These are phyloP conservation scores for Mastigias papua DNA, from an alignment of 30 jellyfish, hydroid and myxozoan genomes.

Conservation along the genomic window DNA sequence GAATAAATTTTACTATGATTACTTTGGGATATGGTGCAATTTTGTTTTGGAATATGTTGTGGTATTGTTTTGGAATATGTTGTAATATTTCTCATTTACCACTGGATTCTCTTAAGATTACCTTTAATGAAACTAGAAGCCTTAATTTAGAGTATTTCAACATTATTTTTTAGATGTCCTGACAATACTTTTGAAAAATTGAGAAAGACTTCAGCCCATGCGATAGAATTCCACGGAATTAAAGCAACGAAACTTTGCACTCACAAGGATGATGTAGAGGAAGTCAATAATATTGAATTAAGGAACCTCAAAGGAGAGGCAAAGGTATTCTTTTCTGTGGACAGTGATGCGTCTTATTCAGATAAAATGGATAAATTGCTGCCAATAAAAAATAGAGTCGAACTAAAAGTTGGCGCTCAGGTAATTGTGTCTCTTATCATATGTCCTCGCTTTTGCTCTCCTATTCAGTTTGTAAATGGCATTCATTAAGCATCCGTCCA, in stretches of 20 bases:
- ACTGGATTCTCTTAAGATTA: no score
- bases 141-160: background rate
- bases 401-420: conserved; percentile 96
- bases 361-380: conserved; percentile 78
- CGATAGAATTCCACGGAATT: conserved; percentile 72
- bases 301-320: conserved; percentile 73
- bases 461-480: no score
- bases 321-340: conserved; percentile 70
- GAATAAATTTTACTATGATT: no score
- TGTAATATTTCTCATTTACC: no score
- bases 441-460: no score
- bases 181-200: conserved; percentile 61
- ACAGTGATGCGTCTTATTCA: conserved; percentile 64
- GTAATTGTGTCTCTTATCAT: no score
- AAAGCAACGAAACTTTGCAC: conserved; percentile 95
- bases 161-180: conserved; percentile 80
- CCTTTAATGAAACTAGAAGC: no score
- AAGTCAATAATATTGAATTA: conserved; percentile 70
- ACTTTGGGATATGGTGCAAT: no score
- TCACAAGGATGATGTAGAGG: conserved; percentile 89
- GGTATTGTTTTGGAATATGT: no score
- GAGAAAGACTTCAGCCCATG: conserved; percentile 44
- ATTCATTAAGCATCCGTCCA: no score
- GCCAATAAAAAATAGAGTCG: conserved; percentile 71
- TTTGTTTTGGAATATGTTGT: background rate